Evolutionary conservation across 2,113 vertebrate genomes (phyloP).

Genomic region (Pholis gunnellus): DNA sequence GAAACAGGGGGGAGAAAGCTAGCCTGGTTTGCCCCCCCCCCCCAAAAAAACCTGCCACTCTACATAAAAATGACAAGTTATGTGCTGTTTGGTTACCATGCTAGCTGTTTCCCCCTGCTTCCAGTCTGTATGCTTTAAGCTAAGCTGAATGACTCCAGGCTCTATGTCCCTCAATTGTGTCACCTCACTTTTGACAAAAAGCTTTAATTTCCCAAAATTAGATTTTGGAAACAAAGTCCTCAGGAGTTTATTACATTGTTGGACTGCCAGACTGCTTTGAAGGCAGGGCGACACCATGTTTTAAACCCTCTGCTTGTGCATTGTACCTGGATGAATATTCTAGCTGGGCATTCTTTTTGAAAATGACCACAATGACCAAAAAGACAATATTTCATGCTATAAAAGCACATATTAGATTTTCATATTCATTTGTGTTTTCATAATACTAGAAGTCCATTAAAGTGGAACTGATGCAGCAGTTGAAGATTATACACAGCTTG

Average conservation of each 20-base stretch:
- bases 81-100: background rate
- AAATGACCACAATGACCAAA: background rate
- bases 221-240: background rate
- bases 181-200: background rate
- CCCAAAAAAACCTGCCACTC: background rate
- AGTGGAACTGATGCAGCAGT: background rate
- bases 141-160: background rate
- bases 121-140: background rate
- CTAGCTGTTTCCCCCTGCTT: background rate
- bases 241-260: background rate
- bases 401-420: background rate
- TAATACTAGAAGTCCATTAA: background rate
- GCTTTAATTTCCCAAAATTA: background rate
- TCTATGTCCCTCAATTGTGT: background rate
- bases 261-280: background rate
- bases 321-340: background rate
- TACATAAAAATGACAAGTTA: background rate
- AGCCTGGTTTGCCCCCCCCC: background rate
- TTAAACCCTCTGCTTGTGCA: background rate
- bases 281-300: background rate
- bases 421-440: background rate
- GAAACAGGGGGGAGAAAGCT: background rate
- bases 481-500: background rate
- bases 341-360: background rate
- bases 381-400: background rate